A percentile compares a stretch with the other conserved stretches of the same genome.
Evolutionary conservation across 2,888 invertebrate genomes (phyloP).

Genomic region (Malthinus flaveolus): DNA sequence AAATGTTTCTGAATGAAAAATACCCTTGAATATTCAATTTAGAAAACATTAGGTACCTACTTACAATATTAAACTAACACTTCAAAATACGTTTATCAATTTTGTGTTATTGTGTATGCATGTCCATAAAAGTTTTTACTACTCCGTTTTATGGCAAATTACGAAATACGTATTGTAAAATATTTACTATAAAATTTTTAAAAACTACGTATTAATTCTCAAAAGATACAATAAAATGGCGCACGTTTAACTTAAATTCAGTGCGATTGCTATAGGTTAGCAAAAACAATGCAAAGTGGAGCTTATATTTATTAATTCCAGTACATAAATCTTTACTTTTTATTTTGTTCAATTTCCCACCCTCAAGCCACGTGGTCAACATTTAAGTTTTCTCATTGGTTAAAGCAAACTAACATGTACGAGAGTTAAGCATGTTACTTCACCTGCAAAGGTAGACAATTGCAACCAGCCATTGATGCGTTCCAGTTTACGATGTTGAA

Average conservation of each 20-base stretch:
- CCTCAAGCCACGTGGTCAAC: constrained; percentile 39
- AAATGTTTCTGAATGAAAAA: too few species aligned
- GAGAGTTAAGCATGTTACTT: constrained; percentile 39
- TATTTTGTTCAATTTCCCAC: constrained; percentile 41
- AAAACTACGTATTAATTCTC: too few species aligned
- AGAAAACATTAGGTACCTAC: too few species aligned
- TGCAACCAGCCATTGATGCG: constrained; percentile 46
- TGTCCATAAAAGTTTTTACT: too few species aligned
- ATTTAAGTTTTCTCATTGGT: constrained; percentile 38
- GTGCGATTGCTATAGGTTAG: constrained; percentile 19
- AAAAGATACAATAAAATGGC: constrained; percentile 2
- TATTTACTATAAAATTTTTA: too few species aligned
- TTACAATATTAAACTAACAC: too few species aligned
- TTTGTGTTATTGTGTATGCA: too few species aligned
- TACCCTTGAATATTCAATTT: too few species aligned
- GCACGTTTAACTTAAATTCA: constrained; percentile 21
- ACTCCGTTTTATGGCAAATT: too few species aligned
- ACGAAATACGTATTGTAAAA: too few species aligned
- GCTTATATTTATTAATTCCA: constrained; percentile 28
- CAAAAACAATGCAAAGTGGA: constrained; percentile 30
- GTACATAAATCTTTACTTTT: constrained; percentile 30
- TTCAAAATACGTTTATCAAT: too few species aligned
- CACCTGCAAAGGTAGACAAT: constrained; percentile 40
- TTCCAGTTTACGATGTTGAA: constrained; percentile 44
- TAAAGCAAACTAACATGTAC: constrained; percentile 41